Base-by-base conservation (phyloP, 2,113 vertebrate species). In the Corapipo altera region DNA sequence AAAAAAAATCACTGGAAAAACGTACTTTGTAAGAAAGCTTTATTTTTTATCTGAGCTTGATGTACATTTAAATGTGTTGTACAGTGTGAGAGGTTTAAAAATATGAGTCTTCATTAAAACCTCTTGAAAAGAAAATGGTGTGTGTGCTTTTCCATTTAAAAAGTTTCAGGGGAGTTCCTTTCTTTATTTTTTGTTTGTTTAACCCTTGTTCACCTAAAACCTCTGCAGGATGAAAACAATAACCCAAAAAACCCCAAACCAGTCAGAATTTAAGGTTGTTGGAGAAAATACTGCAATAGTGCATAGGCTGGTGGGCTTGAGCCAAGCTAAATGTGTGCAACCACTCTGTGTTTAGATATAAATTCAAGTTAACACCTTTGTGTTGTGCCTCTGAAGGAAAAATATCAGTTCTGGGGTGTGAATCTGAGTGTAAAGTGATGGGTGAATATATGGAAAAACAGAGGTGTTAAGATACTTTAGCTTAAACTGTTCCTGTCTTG, bases 21-120 rank as follows among this genome's bases (percentile, higher is more conserved):
- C 5, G 81, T 96, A 96, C 96, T 97, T 98, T 98, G 97, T 98
- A 97, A 95, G 94, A 98, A 97, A 97, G 97, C 95, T 97, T 97
- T 98, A 98, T 98, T 98, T 97, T 98, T 98, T 98, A 97, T 97
- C 97, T 94, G 84, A 88, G 95, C 95, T 96, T 93, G 81, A 21
- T 89, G 96, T 97, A 88, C 94, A 96, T 92, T 94, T 85, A 85
- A 92, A 77, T 73, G 80, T 86, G 75, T 78, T 75, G 71, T 92
- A 86, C 71, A 66, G 83, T 84, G 95, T 95, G 71, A 67, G 87
- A 79, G 73, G 94, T 97, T 96, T 76, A 37, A 32, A 82, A 82
- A 88, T 33, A 85, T 5, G n/a, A 73, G 46, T 80, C 92, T 66
- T 73, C 71, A 83, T 77, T 91, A 89, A 97, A 97, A 74, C 86